Base-by-base conservation (phyloP, 2,113 vertebrate species). In the Anhinga anhinga region DNA sequence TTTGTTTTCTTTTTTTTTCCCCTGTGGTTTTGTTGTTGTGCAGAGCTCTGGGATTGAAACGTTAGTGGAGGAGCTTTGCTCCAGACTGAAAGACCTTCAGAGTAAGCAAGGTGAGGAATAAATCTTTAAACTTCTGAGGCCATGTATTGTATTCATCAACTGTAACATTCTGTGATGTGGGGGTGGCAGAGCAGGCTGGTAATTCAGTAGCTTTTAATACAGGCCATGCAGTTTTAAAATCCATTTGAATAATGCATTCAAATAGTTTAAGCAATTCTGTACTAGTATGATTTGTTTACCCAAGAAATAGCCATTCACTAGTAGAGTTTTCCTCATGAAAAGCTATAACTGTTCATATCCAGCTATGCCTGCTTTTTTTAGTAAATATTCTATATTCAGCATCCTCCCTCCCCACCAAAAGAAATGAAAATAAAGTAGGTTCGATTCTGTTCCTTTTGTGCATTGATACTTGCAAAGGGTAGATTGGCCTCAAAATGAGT, bases 1-100 rank as follows among this genome's bases (percentile, higher is more conserved):
- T 12, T 63, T 55, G 42, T 36, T n/a, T n/a, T n/a, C n/a, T 27
- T 20, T 21, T 5, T 5, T 47, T 47, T 40, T 13, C 12, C 12
- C 2, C 3, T 3, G 1, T 90, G 58, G 1, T 80, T 95, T 67
- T 96, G 14, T 90, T 97, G 15, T 79, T 29, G 1, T 69, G 18
- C 98, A 99, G 99, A 99, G 99, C 98, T 99, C 99, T 97, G 99
- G 99, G 78, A 99, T 99, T 90, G 99, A 99, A 98, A 99, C 99
- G 12, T 98, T 99, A 97, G 99, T 99, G 97, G 99, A 99, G 97
- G 99, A 99, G 98, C 99, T 99, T 97, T 99, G 99, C 98, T 99
- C 99, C 97, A 99, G 99, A 97, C 98, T 99, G 94, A 99, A 99
- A 97, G 99, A 99, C 97, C 99, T 99, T 97, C 99, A 99, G 98